Conservation (phyloP, 2,113 vertebrate species). For the Psephotus haematonotus region DNA sequence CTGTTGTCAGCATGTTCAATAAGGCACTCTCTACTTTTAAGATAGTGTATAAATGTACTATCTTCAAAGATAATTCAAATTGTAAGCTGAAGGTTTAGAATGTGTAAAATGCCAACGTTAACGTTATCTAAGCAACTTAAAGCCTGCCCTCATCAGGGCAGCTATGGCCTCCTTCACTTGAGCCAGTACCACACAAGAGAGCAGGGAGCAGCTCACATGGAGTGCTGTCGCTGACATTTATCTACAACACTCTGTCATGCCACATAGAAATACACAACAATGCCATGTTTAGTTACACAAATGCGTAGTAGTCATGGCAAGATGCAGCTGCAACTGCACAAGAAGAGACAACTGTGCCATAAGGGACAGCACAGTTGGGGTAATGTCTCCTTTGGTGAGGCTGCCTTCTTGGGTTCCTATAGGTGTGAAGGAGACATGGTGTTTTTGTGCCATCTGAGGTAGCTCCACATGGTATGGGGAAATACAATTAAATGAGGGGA, state of each 20-base stretch:
- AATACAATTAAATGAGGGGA: not conserved
- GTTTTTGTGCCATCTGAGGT: not conserved
- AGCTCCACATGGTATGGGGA: not conserved
- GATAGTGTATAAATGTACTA: not conserved
- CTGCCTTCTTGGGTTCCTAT: not conserved
- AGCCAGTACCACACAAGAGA: accelerated
- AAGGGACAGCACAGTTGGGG: not conserved
- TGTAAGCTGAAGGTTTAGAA: not conserved
- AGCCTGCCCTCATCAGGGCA: not conserved
- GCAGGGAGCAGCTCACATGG: not conserved
- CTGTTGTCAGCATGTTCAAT: not conserved
- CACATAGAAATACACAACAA: not conserved
- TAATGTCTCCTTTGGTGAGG: not conserved
- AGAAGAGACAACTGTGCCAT: not conserved
- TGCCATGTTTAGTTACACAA: not conserved
- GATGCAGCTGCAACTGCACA: not conserved
- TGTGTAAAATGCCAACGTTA: not conserved
- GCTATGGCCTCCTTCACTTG: not conserved
- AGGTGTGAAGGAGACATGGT: not conserved
- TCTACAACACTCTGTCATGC: not conserved
- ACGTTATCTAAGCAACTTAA: not conserved
- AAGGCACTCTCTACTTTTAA: not conserved
- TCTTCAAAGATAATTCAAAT: not conserved
- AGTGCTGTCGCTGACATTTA: not conserved
- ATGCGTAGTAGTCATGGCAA: not conserved